Evolutionary conservation across 2,797 vertebrate species (phyloP).

Genomic region (Cygnus olor): DNA sequence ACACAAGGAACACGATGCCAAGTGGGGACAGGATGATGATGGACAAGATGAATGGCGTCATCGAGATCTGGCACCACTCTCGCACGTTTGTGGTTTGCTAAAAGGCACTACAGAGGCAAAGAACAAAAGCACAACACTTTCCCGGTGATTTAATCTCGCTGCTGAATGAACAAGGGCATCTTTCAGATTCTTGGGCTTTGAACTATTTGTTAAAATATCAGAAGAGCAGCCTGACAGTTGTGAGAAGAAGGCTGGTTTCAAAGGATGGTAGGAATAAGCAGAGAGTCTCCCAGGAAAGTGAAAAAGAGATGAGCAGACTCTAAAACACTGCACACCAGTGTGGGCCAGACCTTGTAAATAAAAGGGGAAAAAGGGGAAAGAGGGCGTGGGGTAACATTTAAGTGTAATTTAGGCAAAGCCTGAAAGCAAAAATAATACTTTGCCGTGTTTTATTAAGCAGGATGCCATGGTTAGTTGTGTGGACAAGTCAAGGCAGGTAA

Average conservation of each 20-base stretch:
- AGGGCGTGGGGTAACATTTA: not conserved
- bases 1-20: not conserved
- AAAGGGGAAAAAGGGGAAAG: not conserved
- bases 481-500: not conserved
- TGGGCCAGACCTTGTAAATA: not conserved
- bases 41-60: not conserved
- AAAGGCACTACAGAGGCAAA: not conserved
- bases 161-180: conserved; percentile 18
- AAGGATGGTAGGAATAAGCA: not conserved
- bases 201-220: not conserved
- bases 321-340: not conserved
- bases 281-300: not conserved
- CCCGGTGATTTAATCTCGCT: not conserved
- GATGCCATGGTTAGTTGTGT: not conserved
- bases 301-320: not conserved
- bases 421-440: not conserved
- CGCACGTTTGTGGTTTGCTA: not conserved
- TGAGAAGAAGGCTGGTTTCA: not conserved
- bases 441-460: not conserved
- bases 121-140: conserved; percentile 4
- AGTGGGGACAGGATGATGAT: conserved; percentile 3
- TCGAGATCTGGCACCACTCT: not conserved
- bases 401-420: not conserved
- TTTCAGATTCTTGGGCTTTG: not conserved
- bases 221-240: not conserved